Base-by-base conservation (phyloP, 2,888 invertebrate genomes). In the Cyaniris semiargus region DNA sequence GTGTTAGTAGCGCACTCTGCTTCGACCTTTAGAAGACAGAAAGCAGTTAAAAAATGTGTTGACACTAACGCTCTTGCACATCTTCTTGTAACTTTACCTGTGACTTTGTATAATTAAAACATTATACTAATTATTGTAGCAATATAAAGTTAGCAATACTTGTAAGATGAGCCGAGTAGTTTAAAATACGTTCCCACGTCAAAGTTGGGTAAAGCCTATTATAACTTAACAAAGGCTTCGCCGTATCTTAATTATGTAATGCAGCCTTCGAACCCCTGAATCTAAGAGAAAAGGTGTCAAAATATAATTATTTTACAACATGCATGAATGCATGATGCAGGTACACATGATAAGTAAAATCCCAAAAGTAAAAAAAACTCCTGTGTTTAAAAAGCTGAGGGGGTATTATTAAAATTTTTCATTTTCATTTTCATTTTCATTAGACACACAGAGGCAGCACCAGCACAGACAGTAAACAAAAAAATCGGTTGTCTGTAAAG, bases 211-310 rank as follows among this genome's bases (percentile, higher is more conserved):
- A 66, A 27, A 60, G 4, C 6, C 66, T 31, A 31, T 66, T 66
- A 66, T 66, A 66, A 66, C 27, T 66, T 66, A 66, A 66, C 66
- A 66, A 66, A 31, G 66, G 27, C 27, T 66, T 31, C 31, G 1
- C 6, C 15, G 15, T 15, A 1, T 66, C 66, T 66, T 66, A 3
- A 66, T 66, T 31, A 66, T 31, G 66, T 66, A 15, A 27, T 31
- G 27, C 18, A 66, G 31, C 66, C 27, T 66, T 31, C 31, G 18
- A 23, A 31, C 66, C 23, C 60, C 13, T 23, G 10, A 23, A 21
- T 21, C 2, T 58, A 58, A 58, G 58, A 58, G n/a, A 5, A 58
- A 15, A 18, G 58, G 0, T 21, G 21, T 10, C 3, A 10, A 44
- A 44, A 44, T 13, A 3, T 10, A 3, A 44, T 44, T 44, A 34